Base-by-base conservation (phyloP, 2,797 vertebrate genomes). In the Hirundo rustica region DNA sequence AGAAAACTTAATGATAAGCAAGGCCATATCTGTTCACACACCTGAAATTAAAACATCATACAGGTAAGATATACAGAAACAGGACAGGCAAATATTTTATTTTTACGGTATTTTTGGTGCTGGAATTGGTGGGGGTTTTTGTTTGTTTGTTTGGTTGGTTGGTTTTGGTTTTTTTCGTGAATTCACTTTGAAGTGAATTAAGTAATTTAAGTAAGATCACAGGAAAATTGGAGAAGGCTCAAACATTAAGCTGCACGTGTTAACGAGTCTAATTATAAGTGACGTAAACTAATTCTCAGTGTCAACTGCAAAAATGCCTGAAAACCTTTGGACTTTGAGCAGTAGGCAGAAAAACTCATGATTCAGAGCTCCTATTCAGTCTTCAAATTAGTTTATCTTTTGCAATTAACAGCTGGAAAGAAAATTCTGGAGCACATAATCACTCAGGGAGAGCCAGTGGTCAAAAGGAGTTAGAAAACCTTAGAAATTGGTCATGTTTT, bases 91-190 rank as follows among this genome's bases (percentile, higher is more conserved):
- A 86, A 42, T 3, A 29, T 65, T 85, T 84, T 38, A 6, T 32
- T 30, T 8, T 25, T 55, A 30, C 12, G 9, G 3, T 26, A 16
- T 47, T 60, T 61, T 74, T 18, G 25, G 7, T 66, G 21, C 48
- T 15, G 15, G 23, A 53, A 50, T 6, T 67, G 3, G 3, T 61
- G 30, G 11, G 3, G 1, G 19, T 0, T 6, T 1, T 44, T 16
- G 5, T 18, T 66, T 23, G 6, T 5, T 55, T 38, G 11, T 1
- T 44, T 16, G 5, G 15, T 66, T 22, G 6, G 5, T 55, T 34
- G 19, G 13, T 13, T 19, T 17, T 27, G 19, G 2, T 23, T 38
- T 44, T 44, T 21, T 9, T 36, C 26, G 5, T 36, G 23, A 58
- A 58, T 58, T 36, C 34, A 18, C 23, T 58, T 58, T 18, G 44